These are phyloP conservation scores for Acrossocheilus fasciatus DNA, from an alignment of 2,797 vertebrate species.

Conservation along the genomic window DNA sequence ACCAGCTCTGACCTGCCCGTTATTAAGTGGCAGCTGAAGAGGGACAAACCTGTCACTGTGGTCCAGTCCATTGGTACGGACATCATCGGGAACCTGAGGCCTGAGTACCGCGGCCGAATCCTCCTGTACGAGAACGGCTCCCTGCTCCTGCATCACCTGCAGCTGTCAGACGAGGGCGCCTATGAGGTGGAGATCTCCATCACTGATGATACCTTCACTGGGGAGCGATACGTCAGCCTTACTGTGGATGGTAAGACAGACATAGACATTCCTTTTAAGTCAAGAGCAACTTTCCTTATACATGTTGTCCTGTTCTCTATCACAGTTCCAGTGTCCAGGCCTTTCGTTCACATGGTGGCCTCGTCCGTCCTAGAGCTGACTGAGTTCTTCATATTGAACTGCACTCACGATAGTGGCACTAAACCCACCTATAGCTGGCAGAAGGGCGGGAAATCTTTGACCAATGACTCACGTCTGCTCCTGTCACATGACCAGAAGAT, in stretches of 20 bases:
- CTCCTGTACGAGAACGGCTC: slow-evolving; percentile 93
- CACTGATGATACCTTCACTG: slow-evolving; percentile 95
- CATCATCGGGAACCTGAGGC: slow-evolving; percentile 92
- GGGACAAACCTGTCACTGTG: slow-evolving; percentile 90
- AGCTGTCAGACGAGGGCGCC: slow-evolving; percentile 88
- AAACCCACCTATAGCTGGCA: slow-evolving; percentile 93
- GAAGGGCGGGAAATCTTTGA: slow-evolving; percentile 89
- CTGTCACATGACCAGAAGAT: slow-evolving; percentile 93
- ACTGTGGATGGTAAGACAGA: slow-evolving; percentile 89
- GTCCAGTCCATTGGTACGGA: slow-evolving; percentile 95
- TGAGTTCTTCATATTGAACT: slow-evolving; percentile 92
- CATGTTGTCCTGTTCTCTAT: slow-evolving; percentile 14
- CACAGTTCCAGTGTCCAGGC: slow-evolving; percentile 92
- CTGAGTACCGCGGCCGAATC: slow-evolving; percentile 91
- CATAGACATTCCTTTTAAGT: not conserved
- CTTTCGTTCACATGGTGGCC: slow-evolving; percentile 90
- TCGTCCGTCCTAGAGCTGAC: slow-evolving; percentile 95
- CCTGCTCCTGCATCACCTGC: slow-evolving; percentile 89
- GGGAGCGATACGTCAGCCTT: slow-evolving; percentile 91
- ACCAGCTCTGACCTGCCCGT: slow-evolving; percentile 91
- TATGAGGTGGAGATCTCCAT: slow-evolving; percentile 98
- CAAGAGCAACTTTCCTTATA: not conserved
- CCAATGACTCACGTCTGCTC: slow-evolving; percentile 90
- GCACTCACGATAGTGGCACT: slow-evolving; percentile 92
- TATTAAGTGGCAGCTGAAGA: slow-evolving; percentile 96